These are phyloP conservation scores for Oxycera nigricornis DNA, from an alignment of 2,888 invertebrate genomes.

Conservation along the genomic window DNA sequence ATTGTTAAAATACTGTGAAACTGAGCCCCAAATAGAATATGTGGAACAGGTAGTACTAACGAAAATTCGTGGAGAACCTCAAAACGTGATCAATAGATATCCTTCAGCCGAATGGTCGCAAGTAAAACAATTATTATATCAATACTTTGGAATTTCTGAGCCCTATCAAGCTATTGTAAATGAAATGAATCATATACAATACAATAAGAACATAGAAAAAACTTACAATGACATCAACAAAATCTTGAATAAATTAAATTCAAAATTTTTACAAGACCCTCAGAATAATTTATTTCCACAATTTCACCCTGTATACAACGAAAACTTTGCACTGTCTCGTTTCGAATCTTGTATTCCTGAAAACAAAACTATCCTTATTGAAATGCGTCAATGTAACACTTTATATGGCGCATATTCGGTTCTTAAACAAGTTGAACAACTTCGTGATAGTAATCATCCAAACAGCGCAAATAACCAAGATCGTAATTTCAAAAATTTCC, in stretches of 20 bases:
- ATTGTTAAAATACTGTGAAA: neutral
- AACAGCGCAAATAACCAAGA: no score
- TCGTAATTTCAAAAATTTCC: neutral
- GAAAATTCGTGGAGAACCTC: slow-evolving; percentile 14
- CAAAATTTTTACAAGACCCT: slow-evolving; percentile 20
- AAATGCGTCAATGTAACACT: no score
- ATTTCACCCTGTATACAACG: neutral
- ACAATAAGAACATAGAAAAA: no score
- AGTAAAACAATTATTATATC: neutral
- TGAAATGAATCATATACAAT: neutral
- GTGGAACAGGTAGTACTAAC: neutral
- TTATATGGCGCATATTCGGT: no score
- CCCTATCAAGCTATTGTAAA: neutral
- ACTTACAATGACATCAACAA: no score
- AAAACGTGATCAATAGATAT: neutral
- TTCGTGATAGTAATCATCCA: no score
- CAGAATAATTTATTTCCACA: neutral
- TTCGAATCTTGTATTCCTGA: neutral
- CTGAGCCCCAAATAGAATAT: no score
- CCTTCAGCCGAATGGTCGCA: slow-evolving; percentile 4
- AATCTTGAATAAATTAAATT: neutral
- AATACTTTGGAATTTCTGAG: neutral
- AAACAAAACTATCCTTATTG: neutral
- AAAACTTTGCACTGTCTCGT: neutral
- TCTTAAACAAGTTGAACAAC: no score